phyloP scores from a whole-genome alignment of 2,113 vertebrate genomes.

The Anarrhichthys ocellatus region DNA sequence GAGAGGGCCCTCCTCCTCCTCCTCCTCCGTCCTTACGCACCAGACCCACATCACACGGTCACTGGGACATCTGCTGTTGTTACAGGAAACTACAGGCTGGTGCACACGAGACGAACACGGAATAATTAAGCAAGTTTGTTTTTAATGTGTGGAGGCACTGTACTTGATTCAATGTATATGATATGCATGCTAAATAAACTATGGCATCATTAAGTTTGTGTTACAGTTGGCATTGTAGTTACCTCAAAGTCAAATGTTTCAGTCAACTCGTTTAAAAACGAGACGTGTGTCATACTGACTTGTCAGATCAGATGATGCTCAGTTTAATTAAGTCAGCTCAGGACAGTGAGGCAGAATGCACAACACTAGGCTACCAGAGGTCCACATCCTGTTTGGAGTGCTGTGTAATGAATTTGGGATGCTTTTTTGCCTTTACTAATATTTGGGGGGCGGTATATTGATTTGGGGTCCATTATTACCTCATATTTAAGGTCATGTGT shows the following conservation, averaged over 20 bases:
- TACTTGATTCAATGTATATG: background rate
- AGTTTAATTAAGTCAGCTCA: background rate
- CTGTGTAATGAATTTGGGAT: no score
- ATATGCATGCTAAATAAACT: no score
- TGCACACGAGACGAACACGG: background rate
- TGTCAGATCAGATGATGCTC: background rate
- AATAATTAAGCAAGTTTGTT: background rate
- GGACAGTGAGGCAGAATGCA: background rate
- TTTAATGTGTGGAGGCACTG: background rate
- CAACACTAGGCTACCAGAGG: background rate
- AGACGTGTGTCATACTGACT: background rate
- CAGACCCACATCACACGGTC: background rate
- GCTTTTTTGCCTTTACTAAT: no score
- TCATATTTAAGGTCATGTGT: no score
- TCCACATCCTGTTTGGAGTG: no score
- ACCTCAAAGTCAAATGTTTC: background rate
- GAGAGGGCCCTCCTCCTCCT: slow-evolving; percentile 3
- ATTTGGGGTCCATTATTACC: no score
- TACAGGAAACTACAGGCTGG: slow-evolving; percentile 9
- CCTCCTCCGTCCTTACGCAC: background rate
- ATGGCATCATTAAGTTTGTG: no score
- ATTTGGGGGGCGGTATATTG: no score
- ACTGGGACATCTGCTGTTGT: slow-evolving; percentile 48
- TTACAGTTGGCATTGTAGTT: no score
- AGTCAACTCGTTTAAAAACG: background rate